A percentile compares a stretch with the other conserved stretches of the same genome.
Evolutionary conservation across 1,140 invertebrate genomes (phyloP).

Genomic region (Ips typographus): DNA sequence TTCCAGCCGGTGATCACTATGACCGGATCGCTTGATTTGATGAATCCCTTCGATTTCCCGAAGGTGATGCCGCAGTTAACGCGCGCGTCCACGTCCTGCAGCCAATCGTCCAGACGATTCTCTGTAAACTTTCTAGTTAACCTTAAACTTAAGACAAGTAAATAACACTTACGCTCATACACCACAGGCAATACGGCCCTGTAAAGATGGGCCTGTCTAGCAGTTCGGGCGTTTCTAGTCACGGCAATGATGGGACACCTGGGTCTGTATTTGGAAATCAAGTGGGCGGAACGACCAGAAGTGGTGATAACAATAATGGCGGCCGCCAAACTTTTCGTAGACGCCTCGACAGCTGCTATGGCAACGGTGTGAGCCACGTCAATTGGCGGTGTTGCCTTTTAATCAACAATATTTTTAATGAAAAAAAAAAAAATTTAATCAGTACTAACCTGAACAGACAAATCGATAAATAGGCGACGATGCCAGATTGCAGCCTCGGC

Average conservation of each 20-base stretch:
- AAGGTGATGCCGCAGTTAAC: conserved; percentile 86
- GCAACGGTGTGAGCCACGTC: conserved; percentile 92
- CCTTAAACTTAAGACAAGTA: conserved; percentile 1
- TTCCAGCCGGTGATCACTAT: conserved; percentile 96
- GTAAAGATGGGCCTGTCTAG: conserved; percentile 91
- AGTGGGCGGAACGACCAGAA: conserved; percentile 86
- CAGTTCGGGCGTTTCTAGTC: conserved; percentile 83
- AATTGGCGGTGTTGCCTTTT: conserved; percentile 70
- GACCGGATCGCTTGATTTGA: conserved; percentile 84
- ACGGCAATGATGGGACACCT: conserved; percentile 96
- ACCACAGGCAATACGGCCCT: conserved; percentile 92
- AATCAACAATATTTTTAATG: neutral
- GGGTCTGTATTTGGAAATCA: conserved; percentile 93
- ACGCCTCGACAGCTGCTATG: conserved; percentile 95
- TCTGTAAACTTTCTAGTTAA: conserved; percentile 55
- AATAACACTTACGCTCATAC: conserved; percentile 69
- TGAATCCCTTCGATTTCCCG: conserved; percentile 84
- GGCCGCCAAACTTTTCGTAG: conserved; percentile 85
- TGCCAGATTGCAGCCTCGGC: conserved; percentile 98
- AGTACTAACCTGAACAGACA: conserved; percentile 63
- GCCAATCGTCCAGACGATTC: conserved; percentile 74
- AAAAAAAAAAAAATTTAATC: neutral
- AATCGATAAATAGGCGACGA: conserved; percentile 86
- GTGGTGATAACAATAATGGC: conserved; percentile 97
- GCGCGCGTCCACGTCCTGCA: conserved; percentile 92